Evolutionary conservation across 92 coral and sea anemone genomes (phyloP), one percentile per base, ranked within the genome.

Genomic region (Zoanthus gigantus): DNA sequence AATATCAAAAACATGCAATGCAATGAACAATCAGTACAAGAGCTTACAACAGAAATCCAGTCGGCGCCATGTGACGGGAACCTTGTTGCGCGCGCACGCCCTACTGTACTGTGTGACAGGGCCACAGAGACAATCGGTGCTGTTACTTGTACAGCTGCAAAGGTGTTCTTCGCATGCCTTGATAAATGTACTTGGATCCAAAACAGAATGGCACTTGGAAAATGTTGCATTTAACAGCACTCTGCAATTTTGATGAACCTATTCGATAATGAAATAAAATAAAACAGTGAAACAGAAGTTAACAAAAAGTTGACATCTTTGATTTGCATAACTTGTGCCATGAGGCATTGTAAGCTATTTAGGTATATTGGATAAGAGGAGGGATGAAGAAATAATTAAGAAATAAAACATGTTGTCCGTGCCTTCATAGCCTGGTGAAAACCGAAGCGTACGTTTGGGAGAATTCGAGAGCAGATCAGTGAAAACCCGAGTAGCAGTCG

Each of bases 61-160:
- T 28, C 91, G 92, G 53, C 96, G 90, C 98, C 98, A 95, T 6
- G 83, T 76, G 44, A 94, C 71, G 5, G 91, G 93, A 16, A 77
- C 90, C 30, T 82, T 85, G 42, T 90, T 92, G 50, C 98, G 92
- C 0, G 98, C 93, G 83, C 98, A 95, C 5, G 98, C 98, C 75
- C 98, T 84, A 37, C 97, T 91, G 88, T 95, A 95, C 81, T 95
- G 98, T 0, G 97, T 95, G 47, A 94, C 88, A 3, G 98, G 91
- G 10, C 90, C 92, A 74, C 98, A 95, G 15, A 90, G 67, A 82
- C 94, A 92, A 58, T 76, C 72, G 28, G 87, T 69, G 30, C 61
- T 71, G 73, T 83, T 90, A 44, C 91, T 77, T 23, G 77, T 91
- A 83, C 94, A 95, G 37, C 79, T 79, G 74, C 98, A 95, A 9